These are phyloP conservation scores for Drosophila buzzatii DNA, from an alignment of 2,888 invertebrate species.

Conservation along the genomic window DNA sequence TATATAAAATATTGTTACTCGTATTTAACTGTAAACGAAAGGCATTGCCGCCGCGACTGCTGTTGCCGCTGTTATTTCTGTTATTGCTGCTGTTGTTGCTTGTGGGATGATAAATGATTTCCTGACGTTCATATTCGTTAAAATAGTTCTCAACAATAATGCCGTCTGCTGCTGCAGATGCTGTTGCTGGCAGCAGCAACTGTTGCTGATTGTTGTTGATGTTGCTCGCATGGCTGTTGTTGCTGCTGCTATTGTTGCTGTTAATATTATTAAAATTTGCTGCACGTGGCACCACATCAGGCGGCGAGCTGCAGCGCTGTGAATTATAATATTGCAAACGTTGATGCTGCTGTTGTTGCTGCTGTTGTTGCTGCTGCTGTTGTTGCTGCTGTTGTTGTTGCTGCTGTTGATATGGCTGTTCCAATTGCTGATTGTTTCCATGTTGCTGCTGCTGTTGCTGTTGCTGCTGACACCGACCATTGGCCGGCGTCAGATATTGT, in stretches of 20 bases:
- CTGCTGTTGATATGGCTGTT: conserved; percentile 71
- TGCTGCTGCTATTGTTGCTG: conserved; percentile 31
- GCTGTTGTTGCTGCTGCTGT: too few relatives aligned
- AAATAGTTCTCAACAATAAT: conserved; percentile 84
- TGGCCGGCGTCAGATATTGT: conserved; percentile 83
- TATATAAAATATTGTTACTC: conserved; percentile 74
- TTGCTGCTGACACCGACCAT: conserved; percentile 69
- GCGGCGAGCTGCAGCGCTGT: conserved; percentile 83
- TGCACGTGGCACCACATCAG: conserved; percentile 84
- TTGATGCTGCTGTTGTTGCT: conserved; percentile 44
- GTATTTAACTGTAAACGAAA: conserved; percentile 75
- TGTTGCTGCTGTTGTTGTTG: conserved; percentile 69
- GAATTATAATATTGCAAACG: conserved; percentile 60
- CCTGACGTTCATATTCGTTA: conserved; percentile 85
- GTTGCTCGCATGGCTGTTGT: conserved; percentile 23
- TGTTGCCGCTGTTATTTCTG: conserved; percentile 45
- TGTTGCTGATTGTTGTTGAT: conserved; percentile 42
- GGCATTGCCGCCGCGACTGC: conserved; percentile 65
- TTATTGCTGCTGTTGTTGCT: conserved; percentile 45
- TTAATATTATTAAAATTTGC: conserved; percentile 75
- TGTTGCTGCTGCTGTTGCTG: conserved; percentile 66
- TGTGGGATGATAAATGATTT: conserved; percentile 82
- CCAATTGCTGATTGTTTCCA: conserved; percentile 67
- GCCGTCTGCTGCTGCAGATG: conserved; percentile 57
- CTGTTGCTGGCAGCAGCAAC: conserved; percentile 45